Conservation (phyloP, 2,888 invertebrate species). For the Hypolimnas misippus region DNA sequence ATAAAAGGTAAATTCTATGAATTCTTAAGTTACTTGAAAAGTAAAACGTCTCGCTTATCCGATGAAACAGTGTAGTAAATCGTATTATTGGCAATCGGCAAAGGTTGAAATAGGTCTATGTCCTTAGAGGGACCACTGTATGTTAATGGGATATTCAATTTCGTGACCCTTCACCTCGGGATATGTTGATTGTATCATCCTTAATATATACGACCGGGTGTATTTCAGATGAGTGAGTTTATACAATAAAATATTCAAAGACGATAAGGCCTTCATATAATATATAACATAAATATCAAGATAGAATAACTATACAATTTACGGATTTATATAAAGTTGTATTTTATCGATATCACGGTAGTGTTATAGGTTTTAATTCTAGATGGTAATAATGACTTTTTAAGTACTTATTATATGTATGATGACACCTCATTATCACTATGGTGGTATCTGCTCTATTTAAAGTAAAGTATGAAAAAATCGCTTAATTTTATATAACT, state of each 20-base stretch:
- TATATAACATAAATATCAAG: neutral
- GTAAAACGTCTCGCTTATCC: neutral
- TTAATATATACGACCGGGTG: constrained; percentile 29
- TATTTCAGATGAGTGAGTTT: constrained; percentile 20
- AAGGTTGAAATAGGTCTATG: constrained; percentile 32
- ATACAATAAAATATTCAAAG: constrained; percentile 4
- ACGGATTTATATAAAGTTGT: too few species aligned
- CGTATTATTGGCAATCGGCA: constrained; percentile 17
- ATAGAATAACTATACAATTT: too few species aligned
- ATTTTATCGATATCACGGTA: too few species aligned
- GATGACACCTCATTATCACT: too few species aligned
- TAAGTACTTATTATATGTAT: too few species aligned
- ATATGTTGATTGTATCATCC: constrained; percentile 37
- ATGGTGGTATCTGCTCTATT: too few species aligned
- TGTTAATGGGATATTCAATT: constrained; percentile 40
- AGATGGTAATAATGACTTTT: too few species aligned
- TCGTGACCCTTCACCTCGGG: constrained; percentile 35
- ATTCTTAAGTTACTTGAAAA: neutral
- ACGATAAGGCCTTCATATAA: neutral
- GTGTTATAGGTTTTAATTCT: too few species aligned
- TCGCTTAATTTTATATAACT: too few species aligned
- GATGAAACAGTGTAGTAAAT: constrained; percentile 7
- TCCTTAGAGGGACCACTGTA: constrained; percentile 33
- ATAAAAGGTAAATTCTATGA: neutral
- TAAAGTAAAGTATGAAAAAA: too few species aligned